These are phyloP conservation scores for Plutomurus gul DNA, from an alignment of 1,140 invertebrate genomes.

Conservation along the genomic window DNA sequence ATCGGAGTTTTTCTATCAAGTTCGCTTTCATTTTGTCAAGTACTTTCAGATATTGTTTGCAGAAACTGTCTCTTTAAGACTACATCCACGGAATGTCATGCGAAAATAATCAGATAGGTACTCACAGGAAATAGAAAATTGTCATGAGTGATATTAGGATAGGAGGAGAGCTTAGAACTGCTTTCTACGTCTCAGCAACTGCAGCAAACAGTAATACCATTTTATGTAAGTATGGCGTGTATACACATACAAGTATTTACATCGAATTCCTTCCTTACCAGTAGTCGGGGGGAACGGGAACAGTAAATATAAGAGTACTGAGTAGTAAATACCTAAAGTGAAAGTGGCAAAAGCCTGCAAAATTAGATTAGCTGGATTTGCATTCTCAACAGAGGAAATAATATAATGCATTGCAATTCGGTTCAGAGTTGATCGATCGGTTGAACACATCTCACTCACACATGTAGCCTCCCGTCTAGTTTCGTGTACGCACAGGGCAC, in stretches of 20 bases:
- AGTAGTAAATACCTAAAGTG: constrained; percentile 11
- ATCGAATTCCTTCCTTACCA: no score
- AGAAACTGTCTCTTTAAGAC: no score
- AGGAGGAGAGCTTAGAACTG: background rate
- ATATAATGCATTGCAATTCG: constrained; percentile 24
- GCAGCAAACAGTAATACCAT: no score
- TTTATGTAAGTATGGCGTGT: no score
- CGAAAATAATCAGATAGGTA: background rate
- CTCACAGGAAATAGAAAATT: background rate
- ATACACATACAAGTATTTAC: no score
- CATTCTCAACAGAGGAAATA: constrained; percentile 17
- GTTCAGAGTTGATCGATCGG: constrained; percentile 12
- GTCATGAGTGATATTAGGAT: background rate
- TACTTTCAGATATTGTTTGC: no score
- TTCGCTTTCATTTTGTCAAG: no score
- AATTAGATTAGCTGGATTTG: constrained; percentile 23
- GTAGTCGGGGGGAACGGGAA: no score
- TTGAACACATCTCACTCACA: background rate
- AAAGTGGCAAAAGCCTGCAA: constrained; percentile 25
- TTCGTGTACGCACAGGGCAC: background rate
- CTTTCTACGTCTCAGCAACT: no score
- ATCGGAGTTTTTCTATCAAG: no score
- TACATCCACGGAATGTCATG: background rate
- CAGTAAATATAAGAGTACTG: background rate
- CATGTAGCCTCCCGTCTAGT: background rate